A percentile compares a stretch with the other conserved stretches of the same genome.
Conservation (phyloP, 2,888 invertebrate genomes). For the Blastobasis adustella region DNA sequence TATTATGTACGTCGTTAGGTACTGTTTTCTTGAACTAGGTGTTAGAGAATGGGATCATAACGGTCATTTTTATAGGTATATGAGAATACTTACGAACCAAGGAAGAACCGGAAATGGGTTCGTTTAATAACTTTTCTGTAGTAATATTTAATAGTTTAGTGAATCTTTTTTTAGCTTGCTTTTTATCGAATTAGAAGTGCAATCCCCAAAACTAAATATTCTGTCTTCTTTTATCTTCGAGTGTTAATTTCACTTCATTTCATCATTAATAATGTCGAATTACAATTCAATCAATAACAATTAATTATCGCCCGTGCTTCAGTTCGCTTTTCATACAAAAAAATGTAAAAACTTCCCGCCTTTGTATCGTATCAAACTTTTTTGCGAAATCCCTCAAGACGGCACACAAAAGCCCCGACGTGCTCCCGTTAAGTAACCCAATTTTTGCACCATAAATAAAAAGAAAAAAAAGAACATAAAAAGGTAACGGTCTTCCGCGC, state of each 20-base stretch:
- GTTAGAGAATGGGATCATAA: too few species aligned
- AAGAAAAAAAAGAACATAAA: constrained; percentile 45
- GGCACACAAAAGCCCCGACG: constrained; percentile 46
- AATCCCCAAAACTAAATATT: too few species aligned
- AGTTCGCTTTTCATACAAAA: constrained; percentile 16
- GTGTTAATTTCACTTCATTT: constrained; percentile 1
- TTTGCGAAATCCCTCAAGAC: constrained; percentile 33
- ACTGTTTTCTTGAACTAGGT: background rate
- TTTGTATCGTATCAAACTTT: constrained; percentile 29
- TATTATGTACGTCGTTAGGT: background rate
- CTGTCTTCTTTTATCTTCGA: too few species aligned
- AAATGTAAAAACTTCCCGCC: constrained; percentile 21
- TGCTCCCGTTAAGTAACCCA: constrained; percentile 73
- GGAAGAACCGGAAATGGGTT: too few species aligned
- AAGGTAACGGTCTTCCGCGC: constrained; percentile 59
- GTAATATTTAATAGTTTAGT: too few species aligned
- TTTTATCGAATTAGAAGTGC: too few species aligned
- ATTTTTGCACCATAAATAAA: constrained; percentile 73
- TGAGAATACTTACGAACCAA: too few species aligned
- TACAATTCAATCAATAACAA: constrained; percentile 44
- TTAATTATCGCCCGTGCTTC: constrained; percentile 31
- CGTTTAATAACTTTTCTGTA: too few species aligned
- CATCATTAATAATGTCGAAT: constrained; percentile 47
- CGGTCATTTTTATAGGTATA: too few species aligned
- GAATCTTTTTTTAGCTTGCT: too few species aligned